Conservation (phyloP, 2,797 vertebrate genomes). For the Fringilla coelebs region DNA sequence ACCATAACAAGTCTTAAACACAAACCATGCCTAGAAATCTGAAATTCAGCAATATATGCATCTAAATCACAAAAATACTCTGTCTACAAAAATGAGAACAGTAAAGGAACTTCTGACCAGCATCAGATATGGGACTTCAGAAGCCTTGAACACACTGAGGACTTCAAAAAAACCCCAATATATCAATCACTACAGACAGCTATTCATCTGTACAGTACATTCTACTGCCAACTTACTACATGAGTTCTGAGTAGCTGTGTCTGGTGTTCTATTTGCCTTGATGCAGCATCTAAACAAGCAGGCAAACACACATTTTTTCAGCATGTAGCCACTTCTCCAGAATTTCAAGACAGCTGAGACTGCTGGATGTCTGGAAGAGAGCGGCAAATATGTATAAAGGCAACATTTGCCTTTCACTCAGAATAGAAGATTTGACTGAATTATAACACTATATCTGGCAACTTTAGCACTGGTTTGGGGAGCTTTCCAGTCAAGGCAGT, state of each 20-base stretch:
- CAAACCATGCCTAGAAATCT: not conserved
- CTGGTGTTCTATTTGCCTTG: not conserved
- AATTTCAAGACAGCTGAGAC: not conserved
- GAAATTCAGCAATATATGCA: constrained; percentile 29
- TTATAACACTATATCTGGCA: not conserved
- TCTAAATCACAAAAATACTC: constrained; percentile 32
- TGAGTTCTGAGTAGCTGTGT: not conserved
- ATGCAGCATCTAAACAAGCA: not conserved
- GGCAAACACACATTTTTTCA: not conserved
- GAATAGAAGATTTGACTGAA: not conserved
- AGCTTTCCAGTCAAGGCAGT: not conserved
- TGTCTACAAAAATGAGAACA: not conserved
- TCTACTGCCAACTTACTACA: not conserved
- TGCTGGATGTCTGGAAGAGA: not conserved
- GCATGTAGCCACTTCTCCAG: not conserved
- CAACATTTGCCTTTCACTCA: not conserved
- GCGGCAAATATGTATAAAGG: not conserved
- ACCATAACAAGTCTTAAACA: not conserved
- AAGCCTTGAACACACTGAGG: not conserved
- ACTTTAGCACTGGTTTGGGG: not conserved
- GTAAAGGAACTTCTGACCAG: not conserved
- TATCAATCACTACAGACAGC: not conserved
- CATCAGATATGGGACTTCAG: not conserved
- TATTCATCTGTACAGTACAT: not conserved
- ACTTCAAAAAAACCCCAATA: not conserved